phyloP scores from a whole-genome alignment of 2,797 vertebrate genomes.

The Cetoscarus ocellatus region DNA sequence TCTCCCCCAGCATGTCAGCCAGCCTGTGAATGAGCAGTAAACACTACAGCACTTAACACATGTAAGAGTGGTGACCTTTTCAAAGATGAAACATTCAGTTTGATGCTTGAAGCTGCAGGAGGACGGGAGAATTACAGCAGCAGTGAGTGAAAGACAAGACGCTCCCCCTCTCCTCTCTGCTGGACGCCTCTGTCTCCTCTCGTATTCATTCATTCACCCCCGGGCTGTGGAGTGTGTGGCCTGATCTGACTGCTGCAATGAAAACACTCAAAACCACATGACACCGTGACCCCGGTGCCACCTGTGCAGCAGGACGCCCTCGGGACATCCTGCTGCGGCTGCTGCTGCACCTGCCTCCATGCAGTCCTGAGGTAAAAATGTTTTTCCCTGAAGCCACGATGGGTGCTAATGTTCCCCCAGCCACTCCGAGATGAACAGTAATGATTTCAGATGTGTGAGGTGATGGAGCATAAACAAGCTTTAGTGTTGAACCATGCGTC shows the following conservation, averaged over 20 bases:
- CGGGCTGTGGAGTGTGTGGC: slow-evolving; percentile 33
- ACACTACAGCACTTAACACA: slow-evolving; percentile 41
- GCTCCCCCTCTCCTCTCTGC: slow-evolving; percentile 28
- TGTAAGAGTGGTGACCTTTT: slow-evolving; percentile 71
- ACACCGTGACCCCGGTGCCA: slow-evolving; percentile 46
- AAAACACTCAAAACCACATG: slow-evolving; percentile 53
- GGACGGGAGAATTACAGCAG: not conserved
- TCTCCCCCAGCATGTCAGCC: slow-evolving; percentile 37
- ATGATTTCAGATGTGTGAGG: slow-evolving; percentile 47
- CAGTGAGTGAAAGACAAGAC: slow-evolving; percentile 45
- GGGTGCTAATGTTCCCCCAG: slow-evolving; percentile 37
- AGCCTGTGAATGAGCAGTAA: slow-evolving; percentile 15
- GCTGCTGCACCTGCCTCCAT: slow-evolving; percentile 31
- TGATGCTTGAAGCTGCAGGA: slow-evolving; percentile 37
- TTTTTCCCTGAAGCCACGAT: slow-evolving; percentile 39
- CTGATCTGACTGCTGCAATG: slow-evolving; percentile 38
- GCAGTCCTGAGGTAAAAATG: slow-evolving; percentile 38
- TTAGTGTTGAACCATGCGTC: slow-evolving; percentile 15
- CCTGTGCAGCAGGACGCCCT: slow-evolving; percentile 41
- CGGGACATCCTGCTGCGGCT: slow-evolving; percentile 47
- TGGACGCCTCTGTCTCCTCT: slow-evolving; percentile 33
- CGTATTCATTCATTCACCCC: slow-evolving; percentile 44
- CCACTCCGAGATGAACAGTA: slow-evolving; percentile 51
- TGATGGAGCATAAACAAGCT: slow-evolving; percentile 40
- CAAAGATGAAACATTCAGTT: slow-evolving; percentile 38